Evolutionary conservation across 2,888 invertebrate species (phyloP).

Genomic region (Cryptocephalus moraei): DNA sequence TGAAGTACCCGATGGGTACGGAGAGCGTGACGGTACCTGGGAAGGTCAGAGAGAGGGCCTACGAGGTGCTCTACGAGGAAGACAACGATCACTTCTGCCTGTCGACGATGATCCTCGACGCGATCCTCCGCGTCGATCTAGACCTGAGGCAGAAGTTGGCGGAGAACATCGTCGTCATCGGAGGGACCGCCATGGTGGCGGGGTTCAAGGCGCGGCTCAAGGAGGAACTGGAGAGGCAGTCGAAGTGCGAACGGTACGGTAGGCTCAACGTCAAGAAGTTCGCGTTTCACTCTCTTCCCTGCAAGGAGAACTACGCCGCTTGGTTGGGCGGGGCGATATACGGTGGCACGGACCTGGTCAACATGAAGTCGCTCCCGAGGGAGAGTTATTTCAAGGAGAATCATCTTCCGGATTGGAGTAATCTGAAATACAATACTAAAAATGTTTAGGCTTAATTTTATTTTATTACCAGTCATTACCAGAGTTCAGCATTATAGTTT

Average conservation of each 20-base stretch:
- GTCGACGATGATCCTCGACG: conserved; percentile 75
- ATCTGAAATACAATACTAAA: conserved; percentile 49
- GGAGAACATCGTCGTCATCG: conserved; percentile 75
- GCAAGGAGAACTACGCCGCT: conserved; percentile 69
- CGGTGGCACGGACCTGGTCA: conserved; percentile 64
- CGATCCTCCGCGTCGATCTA: conserved; percentile 71
- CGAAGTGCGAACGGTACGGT: conserved; percentile 52
- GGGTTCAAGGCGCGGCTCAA: conserved; percentile 76
- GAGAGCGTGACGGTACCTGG: conserved; percentile 56
- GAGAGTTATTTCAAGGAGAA: conserved; percentile 63
- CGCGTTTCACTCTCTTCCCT: conserved; percentile 72
- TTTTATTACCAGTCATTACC: too few relatives aligned
- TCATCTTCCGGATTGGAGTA: conserved; percentile 75
- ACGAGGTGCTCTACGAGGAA: conserved; percentile 76
- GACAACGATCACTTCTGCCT: conserved; percentile 76
- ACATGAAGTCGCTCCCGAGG: conserved; percentile 58
- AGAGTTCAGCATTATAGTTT: too few relatives aligned
- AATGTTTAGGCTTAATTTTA: conserved; percentile 23
- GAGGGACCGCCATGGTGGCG: conserved; percentile 74
- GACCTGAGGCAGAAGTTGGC: conserved; percentile 71
- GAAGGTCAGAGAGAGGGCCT: conserved; percentile 65
- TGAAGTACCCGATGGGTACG: conserved; percentile 53
- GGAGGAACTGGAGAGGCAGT: conserved; percentile 60
- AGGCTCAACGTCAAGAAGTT: conserved; percentile 54
- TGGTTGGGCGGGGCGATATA: conserved; percentile 84